Evolutionary conservation across 2,113 vertebrate species (phyloP), one percentile per base, ranked within the genome.

Genomic region (Ciconia boyciana): DNA sequence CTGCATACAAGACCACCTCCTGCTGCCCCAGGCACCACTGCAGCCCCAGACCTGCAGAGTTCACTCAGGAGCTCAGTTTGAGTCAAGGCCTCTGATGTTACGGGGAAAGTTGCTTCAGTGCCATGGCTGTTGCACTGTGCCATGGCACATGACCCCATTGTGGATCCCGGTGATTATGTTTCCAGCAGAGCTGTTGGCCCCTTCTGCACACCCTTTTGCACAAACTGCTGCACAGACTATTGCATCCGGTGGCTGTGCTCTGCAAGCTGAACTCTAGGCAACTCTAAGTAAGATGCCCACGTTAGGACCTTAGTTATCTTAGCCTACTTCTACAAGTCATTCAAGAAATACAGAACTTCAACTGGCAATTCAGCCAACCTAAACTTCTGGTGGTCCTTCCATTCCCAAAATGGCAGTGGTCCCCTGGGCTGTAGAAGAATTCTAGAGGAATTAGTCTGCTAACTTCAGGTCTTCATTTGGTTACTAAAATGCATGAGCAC

Each of bases 351-450:
- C 19, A 77, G 28, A 90, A 71, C 16, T 68, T 13, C 44, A 62
- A 19, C 29, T 48, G 52, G 28, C 3, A 77, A n/a, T 52, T 84
- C 11, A n/a, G 31, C 3, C n/a, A 49, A 3, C 0, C 0, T 21
- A 46, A 82, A 44, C 6, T 46, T 83, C 21, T 60, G 15, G 24
- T 13, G 3, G 21, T 60, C 21, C 44, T 82, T 72, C 20, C 13
- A 13, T 41, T 93, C 54, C 34, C 22, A 19, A 84, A 75, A 49
- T 16, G 22, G 32, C 60, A 3, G 4, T 43, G n/a, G 2, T 65
- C 6, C 6, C 12, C n/a, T 78, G 41, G 55, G 14, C 12, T 34
- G 20, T 6, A 71, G 34, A 71, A 91, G 66, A 74, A 29, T 25
- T 71, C 34, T 32, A 58, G 13, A 83, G 10, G 13, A 75, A 70